phyloP scores from a whole-genome alignment of 2,888 invertebrate species.

The Branchipolynoe longqiensis region DNA sequence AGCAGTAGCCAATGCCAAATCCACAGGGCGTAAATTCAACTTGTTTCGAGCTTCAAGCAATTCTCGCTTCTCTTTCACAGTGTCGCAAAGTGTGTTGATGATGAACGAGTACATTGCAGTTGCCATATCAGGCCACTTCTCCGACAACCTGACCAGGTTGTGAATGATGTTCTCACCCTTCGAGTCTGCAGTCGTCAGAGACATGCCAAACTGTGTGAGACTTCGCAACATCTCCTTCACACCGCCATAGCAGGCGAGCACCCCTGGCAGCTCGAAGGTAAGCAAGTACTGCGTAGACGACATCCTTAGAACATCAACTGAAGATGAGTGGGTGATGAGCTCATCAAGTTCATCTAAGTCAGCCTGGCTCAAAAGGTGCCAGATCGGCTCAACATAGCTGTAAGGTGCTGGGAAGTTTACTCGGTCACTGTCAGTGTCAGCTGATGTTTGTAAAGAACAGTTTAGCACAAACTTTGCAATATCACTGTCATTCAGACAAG shows the following conservation, averaged over 20 bases:
- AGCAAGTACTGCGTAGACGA: no score
- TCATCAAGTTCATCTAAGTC: no score
- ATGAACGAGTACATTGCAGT: slow-evolving; percentile 14
- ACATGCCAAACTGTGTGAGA: not conserved
- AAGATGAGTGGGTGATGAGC: no score
- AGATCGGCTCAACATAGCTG: no score
- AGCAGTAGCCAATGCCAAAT: not conserved
- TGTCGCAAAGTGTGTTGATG: not conserved
- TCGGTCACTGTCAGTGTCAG: no score
- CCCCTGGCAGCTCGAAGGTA: no score
- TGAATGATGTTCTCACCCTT: not conserved
- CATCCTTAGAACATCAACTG: no score
- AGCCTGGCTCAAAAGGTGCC: no score
- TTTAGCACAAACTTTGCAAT: no score
- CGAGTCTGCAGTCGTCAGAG: not conserved
- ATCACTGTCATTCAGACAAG: no score
- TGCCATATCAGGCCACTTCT: not conserved
- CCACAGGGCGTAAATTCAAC: not conserved
- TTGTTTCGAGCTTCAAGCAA: not conserved
- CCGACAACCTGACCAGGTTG: not conserved
- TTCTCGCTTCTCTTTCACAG: not conserved
- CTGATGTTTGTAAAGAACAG: no score
- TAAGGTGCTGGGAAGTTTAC: no score
- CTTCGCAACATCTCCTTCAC: not conserved
- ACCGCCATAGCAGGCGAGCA: not conserved